phyloP scores from a whole-genome alignment of 2,888 invertebrate genomes.

The Epirrhoe tristata region DNA sequence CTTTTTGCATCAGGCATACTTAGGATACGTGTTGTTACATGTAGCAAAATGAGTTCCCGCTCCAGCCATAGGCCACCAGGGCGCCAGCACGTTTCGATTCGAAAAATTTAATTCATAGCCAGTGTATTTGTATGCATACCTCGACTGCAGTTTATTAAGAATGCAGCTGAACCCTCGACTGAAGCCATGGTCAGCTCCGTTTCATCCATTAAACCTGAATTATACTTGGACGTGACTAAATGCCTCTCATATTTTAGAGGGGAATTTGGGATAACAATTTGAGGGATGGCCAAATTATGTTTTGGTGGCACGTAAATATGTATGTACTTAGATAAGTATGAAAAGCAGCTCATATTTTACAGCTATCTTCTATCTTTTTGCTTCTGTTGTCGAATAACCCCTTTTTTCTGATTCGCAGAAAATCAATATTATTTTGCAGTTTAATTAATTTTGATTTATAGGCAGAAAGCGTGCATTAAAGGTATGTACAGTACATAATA shows the following conservation, averaged over 20 bases:
- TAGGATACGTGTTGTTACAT: neutral
- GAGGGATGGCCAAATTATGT: slow-evolving; percentile 1
- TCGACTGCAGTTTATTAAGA: slow-evolving; percentile 72
- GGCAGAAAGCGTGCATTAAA: no score
- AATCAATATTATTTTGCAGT: no score
- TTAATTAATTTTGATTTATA: no score
- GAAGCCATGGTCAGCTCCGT: slow-evolving; percentile 62
- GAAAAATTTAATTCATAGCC: slow-evolving; percentile 74
- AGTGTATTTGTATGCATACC: slow-evolving; percentile 76
- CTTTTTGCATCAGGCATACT: neutral
- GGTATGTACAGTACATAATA: no score
- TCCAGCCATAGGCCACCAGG: slow-evolving; percentile 11
- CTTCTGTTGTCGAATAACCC: no score
- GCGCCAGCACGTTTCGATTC: slow-evolving; percentile 59
- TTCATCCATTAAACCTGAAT: slow-evolving; percentile 47
- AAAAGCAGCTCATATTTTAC: neutral
- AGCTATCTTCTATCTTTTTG: neutral
- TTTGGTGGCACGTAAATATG: neutral
- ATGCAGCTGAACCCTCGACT: slow-evolving; percentile 65
- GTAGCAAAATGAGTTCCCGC: neutral
- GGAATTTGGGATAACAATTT: slow-evolving; percentile 20
- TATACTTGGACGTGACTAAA: slow-evolving; percentile 28
- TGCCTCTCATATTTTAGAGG: slow-evolving; percentile 16
- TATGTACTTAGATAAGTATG: neutral
- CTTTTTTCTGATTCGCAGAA: no score